Evolutionary conservation across 2,888 invertebrate genomes (phyloP).

Genomic region (Phanerotoma sp.): DNA sequence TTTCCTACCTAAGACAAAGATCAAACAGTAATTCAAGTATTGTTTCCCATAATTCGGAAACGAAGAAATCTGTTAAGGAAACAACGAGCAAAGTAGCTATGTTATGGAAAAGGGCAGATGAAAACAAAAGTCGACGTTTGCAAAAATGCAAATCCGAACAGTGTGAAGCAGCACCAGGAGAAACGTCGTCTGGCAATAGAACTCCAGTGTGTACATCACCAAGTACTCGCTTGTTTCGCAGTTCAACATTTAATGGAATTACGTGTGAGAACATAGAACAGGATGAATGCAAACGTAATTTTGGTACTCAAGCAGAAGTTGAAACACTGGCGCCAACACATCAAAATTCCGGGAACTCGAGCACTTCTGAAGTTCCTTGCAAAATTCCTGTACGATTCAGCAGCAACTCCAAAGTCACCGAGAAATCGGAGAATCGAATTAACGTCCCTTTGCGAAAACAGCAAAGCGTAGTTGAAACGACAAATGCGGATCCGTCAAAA

Average conservation of each 20-base stretch:
- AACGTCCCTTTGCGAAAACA: slow-evolving; percentile 43
- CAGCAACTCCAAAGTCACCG: slow-evolving; percentile 26
- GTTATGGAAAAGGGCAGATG: slow-evolving; percentile 78
- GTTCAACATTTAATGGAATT: slow-evolving; percentile 67
- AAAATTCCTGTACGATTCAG: slow-evolving; percentile 46
- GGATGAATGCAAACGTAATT: too few species aligned
- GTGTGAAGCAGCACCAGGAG: slow-evolving; percentile 59
- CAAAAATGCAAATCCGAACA: slow-evolving; percentile 64
- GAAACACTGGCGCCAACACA: slow-evolving; percentile 37
- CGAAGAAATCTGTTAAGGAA: slow-evolving; percentile 60
- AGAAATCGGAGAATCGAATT: slow-evolving; percentile 32
- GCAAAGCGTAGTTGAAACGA: slow-evolving; percentile 34
- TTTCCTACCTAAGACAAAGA: slow-evolving; percentile 39
- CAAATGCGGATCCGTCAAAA: slow-evolving; percentile 52
- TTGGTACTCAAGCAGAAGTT: slow-evolving; percentile 21
- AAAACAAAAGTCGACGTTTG: slow-evolving; percentile 63
- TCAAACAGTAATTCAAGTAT: slow-evolving; percentile 67
- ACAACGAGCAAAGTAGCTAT: slow-evolving; percentile 78
- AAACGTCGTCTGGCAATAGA: slow-evolving; percentile 28
- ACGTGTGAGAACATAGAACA: too few species aligned
- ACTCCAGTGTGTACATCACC: slow-evolving; percentile 33
- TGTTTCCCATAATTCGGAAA: slow-evolving; percentile 57
- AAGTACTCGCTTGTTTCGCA: slow-evolving; percentile 58
- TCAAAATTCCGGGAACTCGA: slow-evolving; percentile 50
- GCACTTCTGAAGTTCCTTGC: slow-evolving; percentile 41